Percentiles rank a stretch among this genome's conserved stretches.
phyloP scores from a whole-genome alignment of 2,113 vertebrate genomes.

The Vulpes ferrilata region DNA sequence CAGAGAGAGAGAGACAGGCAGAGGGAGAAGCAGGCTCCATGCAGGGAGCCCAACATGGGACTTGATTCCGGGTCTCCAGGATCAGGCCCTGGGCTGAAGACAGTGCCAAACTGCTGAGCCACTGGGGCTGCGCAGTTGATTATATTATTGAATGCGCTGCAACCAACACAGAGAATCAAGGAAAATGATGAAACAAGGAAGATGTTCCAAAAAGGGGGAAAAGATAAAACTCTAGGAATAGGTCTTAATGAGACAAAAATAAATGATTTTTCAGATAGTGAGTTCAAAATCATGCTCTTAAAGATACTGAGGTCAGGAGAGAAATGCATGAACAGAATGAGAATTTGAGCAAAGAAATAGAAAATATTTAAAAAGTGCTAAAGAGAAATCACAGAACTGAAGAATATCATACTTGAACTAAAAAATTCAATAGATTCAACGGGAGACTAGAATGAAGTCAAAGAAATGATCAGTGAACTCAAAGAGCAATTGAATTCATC shows the following conservation, averaged over 20 bases:
- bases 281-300: not conserved
- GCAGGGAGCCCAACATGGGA: no score
- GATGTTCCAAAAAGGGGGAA: not conserved
- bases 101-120: no score
- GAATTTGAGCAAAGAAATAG: not conserved
- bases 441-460: not conserved
- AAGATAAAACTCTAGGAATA: not conserved
- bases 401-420: not conserved
- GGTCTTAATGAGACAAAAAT: not conserved
- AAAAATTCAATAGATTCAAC: not conserved
- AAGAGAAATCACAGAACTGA: not conserved
- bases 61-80: no score
- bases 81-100: no score
- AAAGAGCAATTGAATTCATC: not conserved
- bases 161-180: not conserved
- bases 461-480: not conserved
- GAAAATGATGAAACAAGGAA: not conserved
- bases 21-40: no score
- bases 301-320: not conserved
- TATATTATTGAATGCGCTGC: not conserved
- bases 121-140: not conserved
- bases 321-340: not conserved
- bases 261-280: not conserved
- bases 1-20: no score
- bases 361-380: not conserved